Conservation (phyloP, 2,888 invertebrate genomes). For the Celastrina argiolus region DNA sequence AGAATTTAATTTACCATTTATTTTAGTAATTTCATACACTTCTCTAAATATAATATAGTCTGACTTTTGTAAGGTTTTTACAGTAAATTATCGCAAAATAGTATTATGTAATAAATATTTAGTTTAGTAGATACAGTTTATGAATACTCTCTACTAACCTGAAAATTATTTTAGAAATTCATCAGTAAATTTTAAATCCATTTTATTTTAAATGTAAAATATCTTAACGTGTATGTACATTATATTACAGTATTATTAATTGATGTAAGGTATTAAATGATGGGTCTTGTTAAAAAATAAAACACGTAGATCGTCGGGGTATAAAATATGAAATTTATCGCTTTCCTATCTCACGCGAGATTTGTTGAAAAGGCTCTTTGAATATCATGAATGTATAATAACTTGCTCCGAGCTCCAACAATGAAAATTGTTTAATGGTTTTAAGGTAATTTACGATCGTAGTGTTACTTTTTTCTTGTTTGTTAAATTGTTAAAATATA, state of each 20-base stretch:
- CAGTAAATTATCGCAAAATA: too few species aligned
- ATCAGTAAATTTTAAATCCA: neutral
- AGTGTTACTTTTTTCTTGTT: neutral
- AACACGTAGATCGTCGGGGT: constrained; percentile 29
- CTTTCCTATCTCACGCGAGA: constrained; percentile 31
- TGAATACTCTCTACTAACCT: too few species aligned
- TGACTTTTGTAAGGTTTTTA: too few species aligned
- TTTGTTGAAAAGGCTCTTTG: constrained; percentile 30
- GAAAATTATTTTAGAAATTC: neutral
- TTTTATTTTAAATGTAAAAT: neutral
- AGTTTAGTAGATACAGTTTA: too few species aligned
- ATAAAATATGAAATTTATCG: constrained; percentile 36
- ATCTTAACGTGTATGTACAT: neutral
- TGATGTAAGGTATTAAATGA: neutral
- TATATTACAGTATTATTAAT: neutral
- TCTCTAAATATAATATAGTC: too few species aligned
- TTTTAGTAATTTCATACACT: too few species aligned
- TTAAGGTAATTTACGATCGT: neutral
- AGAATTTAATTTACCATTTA: too few species aligned
- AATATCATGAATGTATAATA: constrained; percentile 28
- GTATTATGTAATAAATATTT: too few species aligned
- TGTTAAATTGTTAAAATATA: neutral
- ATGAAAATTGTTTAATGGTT: neutral
- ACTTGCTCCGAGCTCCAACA: neutral
- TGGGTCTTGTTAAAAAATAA: constrained; percentile 26